These are phyloP conservation scores for Cryptocephalus moraei DNA, from an alignment of 2,888 invertebrate genomes.

Conservation along the genomic window DNA sequence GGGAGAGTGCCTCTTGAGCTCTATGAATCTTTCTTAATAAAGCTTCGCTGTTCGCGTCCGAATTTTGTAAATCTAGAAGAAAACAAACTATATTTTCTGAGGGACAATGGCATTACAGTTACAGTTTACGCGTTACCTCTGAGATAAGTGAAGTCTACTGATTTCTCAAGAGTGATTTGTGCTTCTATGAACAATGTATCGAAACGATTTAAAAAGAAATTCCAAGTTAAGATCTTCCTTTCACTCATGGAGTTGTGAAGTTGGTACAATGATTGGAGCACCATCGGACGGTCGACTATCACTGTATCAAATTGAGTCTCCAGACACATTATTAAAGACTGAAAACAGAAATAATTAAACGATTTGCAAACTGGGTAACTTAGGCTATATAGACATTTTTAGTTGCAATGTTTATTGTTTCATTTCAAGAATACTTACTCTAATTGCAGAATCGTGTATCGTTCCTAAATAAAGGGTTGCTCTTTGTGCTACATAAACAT, in stretches of 20 bases:
- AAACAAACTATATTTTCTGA: not conserved
- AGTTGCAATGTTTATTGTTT: not conserved
- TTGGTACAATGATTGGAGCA: constrained; percentile 90
- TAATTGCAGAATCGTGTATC: constrained; percentile 79
- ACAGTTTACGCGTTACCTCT: constrained; percentile 49
- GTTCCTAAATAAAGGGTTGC: constrained; percentile 88
- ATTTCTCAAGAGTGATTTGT: constrained; percentile 80
- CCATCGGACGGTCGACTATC: constrained; percentile 92
- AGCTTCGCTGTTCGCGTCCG: constrained; percentile 76
- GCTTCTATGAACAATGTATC: constrained; percentile 94
- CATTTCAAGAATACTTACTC: constrained; percentile 42
- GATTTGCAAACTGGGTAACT: not conserved
- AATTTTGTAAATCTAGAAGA: constrained; percentile 71
- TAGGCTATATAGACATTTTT: not conserved
- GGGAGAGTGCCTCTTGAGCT: constrained; percentile 78
- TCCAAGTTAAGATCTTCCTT: constrained; percentile 86
- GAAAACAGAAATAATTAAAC: constrained; percentile 19
- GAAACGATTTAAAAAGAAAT: constrained; percentile 94
- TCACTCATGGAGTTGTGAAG: constrained; percentile 88
- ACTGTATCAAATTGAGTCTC: constrained; percentile 98
- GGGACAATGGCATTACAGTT: not conserved
- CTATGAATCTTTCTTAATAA: constrained; percentile 79
- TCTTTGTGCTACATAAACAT: constrained; percentile 89
- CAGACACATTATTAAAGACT: constrained; percentile 84
- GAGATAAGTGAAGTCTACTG: constrained; percentile 72